phyloP scores from a whole-genome alignment of 2,888 invertebrate species.

The Dicranocentrus wangi region DNA sequence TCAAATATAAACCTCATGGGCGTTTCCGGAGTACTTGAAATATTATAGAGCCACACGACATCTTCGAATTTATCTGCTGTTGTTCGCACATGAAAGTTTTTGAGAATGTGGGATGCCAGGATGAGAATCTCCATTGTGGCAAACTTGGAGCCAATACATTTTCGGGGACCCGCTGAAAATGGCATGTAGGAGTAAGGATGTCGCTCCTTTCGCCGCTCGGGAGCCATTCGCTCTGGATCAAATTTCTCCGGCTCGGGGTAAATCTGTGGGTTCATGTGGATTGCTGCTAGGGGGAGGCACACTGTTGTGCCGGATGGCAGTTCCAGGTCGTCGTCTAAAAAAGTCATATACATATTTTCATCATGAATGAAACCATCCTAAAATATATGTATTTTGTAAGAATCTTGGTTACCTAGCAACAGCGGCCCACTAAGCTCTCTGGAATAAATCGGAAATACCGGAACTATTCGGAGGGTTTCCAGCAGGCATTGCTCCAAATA shows the following conservation, averaged over 20 bases:
- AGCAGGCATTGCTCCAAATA: too few species aligned
- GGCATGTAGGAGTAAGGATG: conserved; percentile 48
- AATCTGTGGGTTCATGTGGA: conserved; percentile 30
- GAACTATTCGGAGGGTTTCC: too few species aligned
- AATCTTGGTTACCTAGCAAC: too few species aligned
- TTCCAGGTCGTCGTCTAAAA: too few species aligned
- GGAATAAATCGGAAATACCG: too few species aligned
- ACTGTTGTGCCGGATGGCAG: conserved; percentile 34
- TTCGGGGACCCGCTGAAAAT: conserved; percentile 42
- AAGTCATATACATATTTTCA: too few species aligned
- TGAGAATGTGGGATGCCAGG: conserved; percentile 9
- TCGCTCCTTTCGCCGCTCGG: conserved; percentile 19
- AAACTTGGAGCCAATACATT: conserved; percentile 40
- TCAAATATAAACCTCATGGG: too few species aligned
- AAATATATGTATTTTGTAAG: too few species aligned
- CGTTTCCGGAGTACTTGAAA: too few species aligned
- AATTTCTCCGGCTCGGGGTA: conserved; percentile 45
- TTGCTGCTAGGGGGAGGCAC: not conserved
- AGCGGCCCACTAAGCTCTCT: too few species aligned
- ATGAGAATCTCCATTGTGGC: conserved; percentile 40
- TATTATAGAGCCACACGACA: too few species aligned
- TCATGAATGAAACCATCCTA: too few species aligned
- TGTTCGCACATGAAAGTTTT: conserved; percentile 24
- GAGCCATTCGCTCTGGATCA: conserved; percentile 36
- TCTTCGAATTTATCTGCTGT: conserved; percentile 48